phyloP scores from a whole-genome alignment of 1,140 invertebrate species.

The Condylostylus longicornis region DNA sequence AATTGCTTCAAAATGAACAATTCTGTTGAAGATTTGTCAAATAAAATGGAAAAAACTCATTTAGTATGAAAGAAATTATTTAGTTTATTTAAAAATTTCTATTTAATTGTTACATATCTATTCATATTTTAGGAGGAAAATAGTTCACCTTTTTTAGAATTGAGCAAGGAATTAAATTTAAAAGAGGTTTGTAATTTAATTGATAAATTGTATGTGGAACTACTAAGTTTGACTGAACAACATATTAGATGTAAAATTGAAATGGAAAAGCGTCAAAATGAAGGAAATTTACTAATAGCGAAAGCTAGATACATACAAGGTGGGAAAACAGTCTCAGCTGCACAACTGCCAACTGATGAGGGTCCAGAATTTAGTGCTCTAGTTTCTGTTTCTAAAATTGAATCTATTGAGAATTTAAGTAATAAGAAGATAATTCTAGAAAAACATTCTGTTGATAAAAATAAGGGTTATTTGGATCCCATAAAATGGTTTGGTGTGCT shows the following conservation, averaged over 20 bases:
- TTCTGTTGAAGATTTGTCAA: too few relatives aligned
- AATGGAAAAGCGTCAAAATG: conserved; percentile 19
- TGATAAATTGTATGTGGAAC: conserved; percentile 21
- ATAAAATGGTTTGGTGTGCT: conserved; percentile 55
- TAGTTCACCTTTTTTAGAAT: too few relatives aligned
- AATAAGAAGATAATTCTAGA: conserved; percentile 5
- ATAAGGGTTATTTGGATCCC: conserved; percentile 35
- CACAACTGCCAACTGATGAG: conserved; percentile 28
- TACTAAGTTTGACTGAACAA: conserved; percentile 25
- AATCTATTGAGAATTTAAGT: conserved; percentile 2
- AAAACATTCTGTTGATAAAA: conserved; percentile 17
- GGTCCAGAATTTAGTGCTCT: conserved; percentile 26
- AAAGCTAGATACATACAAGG: conserved; percentile 26
- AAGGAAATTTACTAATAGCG: conserved; percentile 22
- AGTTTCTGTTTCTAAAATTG: conserved; percentile 13
- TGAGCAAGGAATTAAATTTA: too few relatives aligned
- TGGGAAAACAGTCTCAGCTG: conserved; percentile 15
- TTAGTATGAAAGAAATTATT: too few relatives aligned
- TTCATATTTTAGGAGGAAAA: too few relatives aligned
- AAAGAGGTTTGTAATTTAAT: conserved; percentile 18
- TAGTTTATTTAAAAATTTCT: too few relatives aligned
- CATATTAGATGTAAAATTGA: conserved; percentile 19
- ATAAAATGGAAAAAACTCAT: too few relatives aligned
- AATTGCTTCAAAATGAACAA: too few relatives aligned
- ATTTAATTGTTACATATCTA: too few relatives aligned